Evolutionary conservation across 2,888 invertebrate species (phyloP).

Genomic region (Clistopyga incitator): DNA sequence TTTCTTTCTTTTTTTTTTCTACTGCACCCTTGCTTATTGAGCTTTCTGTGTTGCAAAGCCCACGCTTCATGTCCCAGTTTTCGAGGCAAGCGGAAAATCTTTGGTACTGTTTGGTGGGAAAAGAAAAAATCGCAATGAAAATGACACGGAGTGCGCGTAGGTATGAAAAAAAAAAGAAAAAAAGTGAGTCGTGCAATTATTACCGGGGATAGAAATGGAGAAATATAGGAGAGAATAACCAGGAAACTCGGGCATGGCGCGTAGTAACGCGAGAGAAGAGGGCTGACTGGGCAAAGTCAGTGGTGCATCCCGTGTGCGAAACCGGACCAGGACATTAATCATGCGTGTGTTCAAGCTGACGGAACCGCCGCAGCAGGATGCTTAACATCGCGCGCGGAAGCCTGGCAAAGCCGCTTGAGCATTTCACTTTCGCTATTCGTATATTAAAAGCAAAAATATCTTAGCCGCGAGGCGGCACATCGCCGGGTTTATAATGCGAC

Average conservation of each 20-base stretch:
- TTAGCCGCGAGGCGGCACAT: neutral
- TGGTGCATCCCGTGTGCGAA: constrained; percentile 11
- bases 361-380: constrained; percentile 27
- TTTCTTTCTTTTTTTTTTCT: constrained; percentile 42
- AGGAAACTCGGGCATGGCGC: constrained; percentile 23
- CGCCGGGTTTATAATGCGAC: neutral
- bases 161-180: no score
- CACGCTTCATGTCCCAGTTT: neutral
- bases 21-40: constrained; percentile 24
- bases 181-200: neutral
- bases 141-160: neutral
- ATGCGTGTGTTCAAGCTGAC: constrained; percentile 26
- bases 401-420: neutral
- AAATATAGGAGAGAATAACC: neutral
- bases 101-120: neutral
- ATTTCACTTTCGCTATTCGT: constrained; percentile 13
- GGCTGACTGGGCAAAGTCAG: constrained; percentile 37
- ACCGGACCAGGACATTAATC: constrained; percentile 43
- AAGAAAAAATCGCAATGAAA: neutral
- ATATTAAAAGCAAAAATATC: constrained; percentile 32
- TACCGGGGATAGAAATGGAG: neutral
- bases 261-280: constrained; percentile 13
- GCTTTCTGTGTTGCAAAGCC: constrained; percentile 5
- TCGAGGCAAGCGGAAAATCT: constrained; percentile 7
- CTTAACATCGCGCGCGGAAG: constrained; percentile 25